Percentiles rank a stretch among this genome's conserved stretches.
phyloP scores from a whole-genome alignment of 2,888 invertebrate species.

The Nudaria mundana region DNA sequence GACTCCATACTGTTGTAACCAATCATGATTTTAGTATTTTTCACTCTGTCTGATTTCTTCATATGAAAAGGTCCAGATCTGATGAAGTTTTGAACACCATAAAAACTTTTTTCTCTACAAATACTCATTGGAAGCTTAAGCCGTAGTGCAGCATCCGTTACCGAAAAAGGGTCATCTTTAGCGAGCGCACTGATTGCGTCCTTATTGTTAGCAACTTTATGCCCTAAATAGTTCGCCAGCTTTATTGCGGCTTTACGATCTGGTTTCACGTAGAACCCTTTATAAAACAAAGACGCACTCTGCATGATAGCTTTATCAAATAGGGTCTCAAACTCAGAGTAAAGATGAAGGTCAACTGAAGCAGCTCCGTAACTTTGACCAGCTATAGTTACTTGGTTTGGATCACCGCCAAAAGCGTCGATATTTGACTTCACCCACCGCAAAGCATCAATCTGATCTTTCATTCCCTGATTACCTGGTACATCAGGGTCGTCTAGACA shows the following conservation, averaged over 20 bases:
- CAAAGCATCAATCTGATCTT: constrained; percentile 55
- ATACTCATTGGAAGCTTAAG: constrained; percentile 32
- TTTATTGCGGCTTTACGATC: constrained; percentile 40
- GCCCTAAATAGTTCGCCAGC: constrained; percentile 44
- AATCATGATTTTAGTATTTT: constrained; percentile 37
- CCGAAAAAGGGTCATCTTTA: constrained; percentile 32
- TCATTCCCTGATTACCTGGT: constrained; percentile 55
- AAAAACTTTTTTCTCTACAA: constrained; percentile 42
- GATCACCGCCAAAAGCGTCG: constrained; percentile 52
- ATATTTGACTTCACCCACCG: constrained; percentile 58
- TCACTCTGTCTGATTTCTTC: constrained; percentile 25
- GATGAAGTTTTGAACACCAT: constrained; percentile 37
- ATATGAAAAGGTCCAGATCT: constrained; percentile 36
- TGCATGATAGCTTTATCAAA: constrained; percentile 52
- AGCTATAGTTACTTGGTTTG: constrained; percentile 47
- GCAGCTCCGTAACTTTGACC: constrained; percentile 61
- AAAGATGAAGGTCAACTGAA: constrained; percentile 51
- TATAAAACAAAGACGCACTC: constrained; percentile 46
- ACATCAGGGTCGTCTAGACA: constrained; percentile 50
- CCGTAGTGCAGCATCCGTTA: constrained; percentile 37
- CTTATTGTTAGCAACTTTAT: constrained; percentile 20
- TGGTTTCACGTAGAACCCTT: constrained; percentile 38
- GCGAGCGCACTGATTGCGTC: constrained; percentile 42
- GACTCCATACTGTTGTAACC: constrained; percentile 51
- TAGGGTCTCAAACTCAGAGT: constrained; percentile 41